Conservation (phyloP, 2,888 invertebrate species). For the Nephrocerus scutellatus region DNA sequence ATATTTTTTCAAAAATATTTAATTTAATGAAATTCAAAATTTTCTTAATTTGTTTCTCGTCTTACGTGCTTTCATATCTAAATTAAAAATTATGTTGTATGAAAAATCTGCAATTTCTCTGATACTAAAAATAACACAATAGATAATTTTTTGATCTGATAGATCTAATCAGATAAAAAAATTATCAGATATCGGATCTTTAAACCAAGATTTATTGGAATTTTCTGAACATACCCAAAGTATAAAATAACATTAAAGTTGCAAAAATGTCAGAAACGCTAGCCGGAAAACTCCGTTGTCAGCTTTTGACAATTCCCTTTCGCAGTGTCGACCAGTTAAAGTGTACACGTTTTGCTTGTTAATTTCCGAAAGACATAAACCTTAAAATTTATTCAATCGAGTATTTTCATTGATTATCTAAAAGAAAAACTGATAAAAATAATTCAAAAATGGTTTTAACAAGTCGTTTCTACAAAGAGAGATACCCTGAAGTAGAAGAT, state of each 20-base stretch:
- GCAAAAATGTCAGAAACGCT: conserved; percentile 4
- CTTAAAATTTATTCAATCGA: conserved; percentile 1
- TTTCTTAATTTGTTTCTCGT: no score
- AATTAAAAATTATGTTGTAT: no score
- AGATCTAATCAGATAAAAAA: background rate
- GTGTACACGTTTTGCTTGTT: conserved; percentile 36
- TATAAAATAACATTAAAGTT: conserved; percentile 3
- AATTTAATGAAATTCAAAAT: no score
- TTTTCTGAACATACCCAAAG: background rate
- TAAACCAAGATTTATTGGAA: conserved; percentile 4
- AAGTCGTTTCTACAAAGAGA: conserved; percentile 95
- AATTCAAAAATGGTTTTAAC: conserved; percentile 70
- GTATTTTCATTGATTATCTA: background rate
- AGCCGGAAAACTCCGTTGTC: conserved; percentile 11
- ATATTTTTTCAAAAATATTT: no score
- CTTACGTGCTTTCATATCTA: no score
- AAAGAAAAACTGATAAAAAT: conserved; percentile 3
- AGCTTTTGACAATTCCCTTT: conserved; percentile 19
- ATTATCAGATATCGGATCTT: background rate
- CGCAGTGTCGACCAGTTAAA: no score
- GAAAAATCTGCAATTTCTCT: no score
- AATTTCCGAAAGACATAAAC: conserved; percentile 9
- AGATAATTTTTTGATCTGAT: no score
- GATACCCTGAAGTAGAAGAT: conserved; percentile 96
- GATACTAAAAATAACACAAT: no score